These are phyloP conservation scores for Erythrolamprus reginae DNA, from an alignment of 2,113 vertebrate genomes.

Conservation along the genomic window DNA sequence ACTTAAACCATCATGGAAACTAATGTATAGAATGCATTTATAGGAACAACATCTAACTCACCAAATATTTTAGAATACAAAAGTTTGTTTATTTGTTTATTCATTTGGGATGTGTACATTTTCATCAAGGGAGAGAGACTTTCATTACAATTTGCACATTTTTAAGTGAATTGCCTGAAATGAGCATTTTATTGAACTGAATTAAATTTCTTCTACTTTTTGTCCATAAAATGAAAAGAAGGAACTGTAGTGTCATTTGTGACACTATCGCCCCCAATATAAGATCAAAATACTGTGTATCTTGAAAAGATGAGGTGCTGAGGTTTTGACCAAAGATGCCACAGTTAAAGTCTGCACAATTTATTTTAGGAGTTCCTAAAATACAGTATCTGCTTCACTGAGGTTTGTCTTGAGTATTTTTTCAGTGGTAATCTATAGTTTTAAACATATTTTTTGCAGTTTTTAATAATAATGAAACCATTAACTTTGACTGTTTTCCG, in stretches of 20 bases:
- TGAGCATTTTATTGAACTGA: slow-evolving; percentile 18
- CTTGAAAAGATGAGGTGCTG: not conserved
- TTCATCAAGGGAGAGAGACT: not conserved
- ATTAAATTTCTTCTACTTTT: slow-evolving; percentile 65
- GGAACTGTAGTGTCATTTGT: slow-evolving; percentile 50
- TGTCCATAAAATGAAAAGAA: slow-evolving; percentile 74
- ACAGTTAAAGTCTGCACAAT: not conserved
- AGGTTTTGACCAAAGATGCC: not conserved
- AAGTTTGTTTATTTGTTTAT: not conserved
- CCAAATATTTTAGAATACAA: slow-evolving; percentile 19
- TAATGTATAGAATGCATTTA: slow-evolving; percentile 33
- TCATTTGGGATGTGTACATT: not conserved
- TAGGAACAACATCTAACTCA: slow-evolving; percentile 20
- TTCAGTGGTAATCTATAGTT: not conserved
- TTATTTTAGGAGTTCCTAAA: not conserved
- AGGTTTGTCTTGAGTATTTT: not conserved
- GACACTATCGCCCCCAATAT: not conserved
- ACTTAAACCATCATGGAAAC: slow-evolving; percentile 16
- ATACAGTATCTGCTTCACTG: not conserved
- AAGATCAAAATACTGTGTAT: slow-evolving; percentile 21
- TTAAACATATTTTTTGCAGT: not conserved
- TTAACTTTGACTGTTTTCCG: not conserved
- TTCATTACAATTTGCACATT: slow-evolving; percentile 21
- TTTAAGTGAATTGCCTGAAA: slow-evolving; percentile 35
- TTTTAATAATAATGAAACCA: not conserved